Evolutionary conservation across 2,888 invertebrate species (phyloP), one percentile per base, ranked within the genome.

Genomic region (Thalpophila matura): DNA sequence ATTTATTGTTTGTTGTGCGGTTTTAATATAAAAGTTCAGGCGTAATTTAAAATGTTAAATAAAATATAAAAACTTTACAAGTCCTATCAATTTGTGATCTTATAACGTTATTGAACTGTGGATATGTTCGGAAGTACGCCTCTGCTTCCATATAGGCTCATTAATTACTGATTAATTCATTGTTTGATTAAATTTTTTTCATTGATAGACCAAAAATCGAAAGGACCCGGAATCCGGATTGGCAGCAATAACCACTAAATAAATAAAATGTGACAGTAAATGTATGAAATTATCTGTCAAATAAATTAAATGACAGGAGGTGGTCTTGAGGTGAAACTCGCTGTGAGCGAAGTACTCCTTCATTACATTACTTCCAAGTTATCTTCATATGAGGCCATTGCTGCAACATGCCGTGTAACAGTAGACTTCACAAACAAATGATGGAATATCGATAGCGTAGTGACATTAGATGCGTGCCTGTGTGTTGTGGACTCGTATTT

Each of bases 401-500:
- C 29, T 18, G 33, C n/a, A 54, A 33, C 16, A 18, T 16, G 38
- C 2, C 6, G 4, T 51, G 5, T 12, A 46, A 16, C 31, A 27
- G 14, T 18, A 10, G 16, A 27, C 27, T 49, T 33, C 12, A 18
- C 33, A 18, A 33, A 47, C 53, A 54, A 46, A 20, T 47, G 14
- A 42, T 51, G 18, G 50, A 35, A 37, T 60, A 60, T 47, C 27
- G 42, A 74, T 51, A 51, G 5, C 3, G n/a, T 2, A 27, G 4
- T 38, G 40, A 29, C 47, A 51, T 54, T 47, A 73, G 75, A 73
- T 87, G 79, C 87, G 82, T 71, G 84, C 83, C 90, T 89, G 89
- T 76, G 59, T 79, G 72, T 75, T 82, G 81, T 82, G 85, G 84
- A 82, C 86, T 86, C 83, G 88, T 91, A 92, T 93, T 94, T 93